These are phyloP conservation scores for Chaetodon auriga DNA, from an alignment of 2,113 vertebrate species.

Conservation along the genomic window DNA sequence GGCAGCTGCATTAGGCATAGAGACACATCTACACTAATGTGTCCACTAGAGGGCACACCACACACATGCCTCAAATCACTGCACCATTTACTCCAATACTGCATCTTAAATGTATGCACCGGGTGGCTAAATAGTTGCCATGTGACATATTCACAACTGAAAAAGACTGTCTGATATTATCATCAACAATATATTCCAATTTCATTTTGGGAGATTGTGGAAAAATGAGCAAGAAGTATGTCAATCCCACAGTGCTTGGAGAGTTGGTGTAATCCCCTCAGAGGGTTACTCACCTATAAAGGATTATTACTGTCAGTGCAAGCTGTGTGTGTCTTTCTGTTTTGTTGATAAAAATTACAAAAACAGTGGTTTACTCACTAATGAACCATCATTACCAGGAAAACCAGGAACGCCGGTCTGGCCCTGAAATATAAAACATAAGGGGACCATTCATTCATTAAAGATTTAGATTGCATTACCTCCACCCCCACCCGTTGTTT, in stretches of 20 bases:
- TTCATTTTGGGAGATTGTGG: too few species aligned
- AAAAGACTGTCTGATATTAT: neutral
- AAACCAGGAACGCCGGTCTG: slow-evolving; percentile 88
- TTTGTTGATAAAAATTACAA: neutral
- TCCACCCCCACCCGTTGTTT: neutral
- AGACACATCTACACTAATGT: neutral
- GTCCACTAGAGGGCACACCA: slow-evolving; percentile 52
- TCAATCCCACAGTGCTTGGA: neutral
- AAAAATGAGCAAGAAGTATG: neutral
- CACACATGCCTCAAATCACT: slow-evolving; percentile 19
- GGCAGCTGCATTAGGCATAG: neutral
- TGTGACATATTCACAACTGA: neutral
- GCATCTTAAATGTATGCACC: neutral
- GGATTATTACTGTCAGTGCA: neutral
- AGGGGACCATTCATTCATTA: neutral
- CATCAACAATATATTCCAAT: neutral
- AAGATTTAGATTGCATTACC: neutral
- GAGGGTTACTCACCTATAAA: neutral
- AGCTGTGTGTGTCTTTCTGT: neutral
- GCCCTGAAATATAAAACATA: slow-evolving; percentile 80
- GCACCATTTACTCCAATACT: neutral
- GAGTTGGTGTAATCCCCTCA: neutral
- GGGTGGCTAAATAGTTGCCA: neutral
- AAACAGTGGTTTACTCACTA: slow-evolving; percentile 82
- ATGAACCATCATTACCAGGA: slow-evolving; percentile 85